Evolutionary conservation across 2,113 vertebrate genomes (phyloP), one percentile per base, ranked within the genome.

Genomic region (Bos javanicus): DNA sequence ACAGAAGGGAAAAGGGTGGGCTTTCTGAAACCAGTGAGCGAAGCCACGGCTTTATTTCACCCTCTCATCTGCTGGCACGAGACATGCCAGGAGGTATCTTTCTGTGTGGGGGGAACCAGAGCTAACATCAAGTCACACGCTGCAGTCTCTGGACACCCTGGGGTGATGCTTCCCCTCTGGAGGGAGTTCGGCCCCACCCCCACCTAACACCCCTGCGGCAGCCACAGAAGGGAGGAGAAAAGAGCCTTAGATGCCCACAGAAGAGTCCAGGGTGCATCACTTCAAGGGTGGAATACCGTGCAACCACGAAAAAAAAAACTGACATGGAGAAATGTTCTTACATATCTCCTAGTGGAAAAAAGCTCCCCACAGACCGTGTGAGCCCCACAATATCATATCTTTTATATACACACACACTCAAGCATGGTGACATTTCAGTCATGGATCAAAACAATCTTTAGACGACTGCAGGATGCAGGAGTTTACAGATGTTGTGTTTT

Each of bases 51-150:
- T 10, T 28, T 3, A 6, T 23, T 84, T 52, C 3, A 1, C 39
- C 50, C 48, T 71, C 62, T 5, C 1, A 1, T 9, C 30, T 33
- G 39, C 50, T 6, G 52, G 81, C 19, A 30, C 9, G 13, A 85
- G 3, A 60, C 39, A 26, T 0, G 1, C 56, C 16, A 1, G 25
- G 7, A 48, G 25, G 43, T 14, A 28, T 1, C 33, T 62, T 62
- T 30, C 39, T 30, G 36, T 33, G 21, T 6, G 23, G n/a, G 36
- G 93, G 13, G 88, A 62, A 33, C 15, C 43, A 25, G 39, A 52
- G 54, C 28, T n/a, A 48, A 43, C 0, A 0, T 67, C 4, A 59
- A 50, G 52, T 19, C 84, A 90, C 89, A 28, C 30, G 36, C 43
- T 33, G 25, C 39, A 87, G 56, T 39, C 25, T 30, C 13, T 1